phyloP scores from a whole-genome alignment of 2,888 invertebrate species.

The Rugalucina vietnamica region DNA sequence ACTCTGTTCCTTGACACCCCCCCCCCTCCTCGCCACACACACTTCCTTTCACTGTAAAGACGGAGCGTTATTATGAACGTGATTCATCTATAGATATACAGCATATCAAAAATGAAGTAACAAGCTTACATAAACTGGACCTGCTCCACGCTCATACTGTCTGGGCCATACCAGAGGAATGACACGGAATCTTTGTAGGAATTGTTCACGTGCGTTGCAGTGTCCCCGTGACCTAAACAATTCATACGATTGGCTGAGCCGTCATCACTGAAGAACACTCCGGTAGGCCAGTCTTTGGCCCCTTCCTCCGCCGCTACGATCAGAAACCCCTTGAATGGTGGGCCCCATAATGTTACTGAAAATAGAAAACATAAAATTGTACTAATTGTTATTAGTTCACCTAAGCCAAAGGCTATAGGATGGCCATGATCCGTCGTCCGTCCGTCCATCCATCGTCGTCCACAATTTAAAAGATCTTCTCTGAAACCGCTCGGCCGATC shows the following conservation, averaged over 20 bases:
- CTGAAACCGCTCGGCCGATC: too few relatives aligned
- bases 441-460: too few relatives aligned
- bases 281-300: conserved; percentile 68
- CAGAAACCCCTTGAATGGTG: conserved; percentile 71
- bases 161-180: conserved; percentile 69
- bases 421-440: too few relatives aligned
- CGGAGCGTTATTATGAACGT: too few relatives aligned
- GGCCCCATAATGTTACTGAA: conserved; percentile 69
- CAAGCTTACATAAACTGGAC: conserved; percentile 67
- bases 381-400: too few relatives aligned
- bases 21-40: too few relatives aligned
- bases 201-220: conserved; percentile 65
- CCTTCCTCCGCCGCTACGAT: conserved; percentile 69
- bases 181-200: conserved; percentile 69
- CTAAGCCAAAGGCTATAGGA: too few relatives aligned
- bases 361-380: background rate
- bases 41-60: too few relatives aligned
- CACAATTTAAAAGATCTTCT: too few relatives aligned
- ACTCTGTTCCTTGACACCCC: too few relatives aligned
- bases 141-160: conserved; percentile 60
- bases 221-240: conserved; percentile 61
- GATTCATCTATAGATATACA: too few relatives aligned
- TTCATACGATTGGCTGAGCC: conserved; percentile 55
- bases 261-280: conserved; percentile 65
- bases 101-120: too few relatives aligned